phyloP scores from a whole-genome alignment of 2,797 vertebrate genomes.

The Manis pentadactyla region DNA sequence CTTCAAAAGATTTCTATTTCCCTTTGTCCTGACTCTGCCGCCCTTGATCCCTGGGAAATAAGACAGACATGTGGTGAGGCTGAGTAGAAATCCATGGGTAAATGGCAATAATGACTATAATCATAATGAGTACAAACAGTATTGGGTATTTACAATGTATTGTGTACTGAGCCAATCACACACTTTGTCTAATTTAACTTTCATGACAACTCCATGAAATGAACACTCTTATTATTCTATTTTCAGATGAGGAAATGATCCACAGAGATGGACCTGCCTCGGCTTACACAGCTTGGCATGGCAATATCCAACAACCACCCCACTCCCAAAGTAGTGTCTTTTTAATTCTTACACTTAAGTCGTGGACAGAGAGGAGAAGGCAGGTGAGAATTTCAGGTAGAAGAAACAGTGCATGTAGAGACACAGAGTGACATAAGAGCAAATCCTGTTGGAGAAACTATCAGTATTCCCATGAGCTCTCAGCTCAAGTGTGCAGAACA shows the following conservation, averaged over 20 bases:
- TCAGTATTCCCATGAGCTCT: accelerated
- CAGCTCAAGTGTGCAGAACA: neutral
- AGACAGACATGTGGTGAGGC: neutral
- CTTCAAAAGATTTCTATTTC: neutral
- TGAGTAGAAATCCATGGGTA: neutral
- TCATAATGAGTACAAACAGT: neutral
- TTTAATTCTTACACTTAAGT: neutral
- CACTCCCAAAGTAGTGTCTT: neutral
- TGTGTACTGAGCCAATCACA: neutral
- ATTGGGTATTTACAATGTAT: neutral
- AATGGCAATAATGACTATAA: neutral
- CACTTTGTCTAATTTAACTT: neutral
- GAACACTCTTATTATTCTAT: neutral
- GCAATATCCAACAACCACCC: neutral
- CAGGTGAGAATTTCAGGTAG: neutral
- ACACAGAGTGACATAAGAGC: neutral
- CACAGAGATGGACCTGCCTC: neutral
- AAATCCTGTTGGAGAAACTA: neutral
- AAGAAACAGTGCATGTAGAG: neutral
- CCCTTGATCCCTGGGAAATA: neutral
- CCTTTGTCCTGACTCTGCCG: neutral
- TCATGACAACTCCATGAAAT: neutral
- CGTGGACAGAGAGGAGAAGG: neutral
- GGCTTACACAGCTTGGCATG: no score
- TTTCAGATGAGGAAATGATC: neutral